Evolutionary conservation across 2,797 vertebrate genomes (phyloP), one percentile per base, ranked within the genome.

Genomic region (Dermochelys coriacea): DNA sequence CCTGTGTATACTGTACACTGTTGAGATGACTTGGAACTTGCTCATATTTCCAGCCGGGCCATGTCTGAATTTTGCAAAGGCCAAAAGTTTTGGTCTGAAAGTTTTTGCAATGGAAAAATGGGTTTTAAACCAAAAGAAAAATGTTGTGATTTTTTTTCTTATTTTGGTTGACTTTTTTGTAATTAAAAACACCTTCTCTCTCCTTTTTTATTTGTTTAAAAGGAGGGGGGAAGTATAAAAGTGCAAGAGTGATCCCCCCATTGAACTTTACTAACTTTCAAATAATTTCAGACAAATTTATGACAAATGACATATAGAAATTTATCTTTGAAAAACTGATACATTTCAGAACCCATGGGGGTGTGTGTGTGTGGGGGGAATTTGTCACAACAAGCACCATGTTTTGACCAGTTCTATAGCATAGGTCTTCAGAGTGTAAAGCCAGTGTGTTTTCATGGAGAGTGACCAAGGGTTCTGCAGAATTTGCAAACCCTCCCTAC

Each of bases 361-460:
- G 52, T 21, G 4, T 3, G 12, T 7, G 55, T 59, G 31, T 12
- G 27, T 12, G 5, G 57, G 55, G 4, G 31, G 34, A 8, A 68
- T 2, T 41, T 71, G 34, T 41, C 41, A 75, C 25, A 29, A 75
- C 75, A 15, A 7, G 12, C 71, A 25, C 25, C 12, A 47, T 27
- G 25, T 27, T 47, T 47, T 75, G 25, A 27, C 45, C 11, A 75
- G 23, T 45, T 29, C 41, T 45, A 74, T 74, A 41, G 84, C 84
- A 82, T 84, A 94, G 95, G 80, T 52, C 82, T 85, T 93, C 91
- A 85, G 80, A 95, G 91, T 84, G 75, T 54, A 82, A 94, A 80
- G 78, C n/a, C 83, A 80, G 84, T 94, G 61, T 92, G 96, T 97
- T 97, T 96, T 96, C 96, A 96, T 95, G 96, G 96, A 95, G 96